These are phyloP conservation scores for Antennarius maculatus DNA, from an alignment of 2,797 vertebrate genomes.

Conservation along the genomic window DNA sequence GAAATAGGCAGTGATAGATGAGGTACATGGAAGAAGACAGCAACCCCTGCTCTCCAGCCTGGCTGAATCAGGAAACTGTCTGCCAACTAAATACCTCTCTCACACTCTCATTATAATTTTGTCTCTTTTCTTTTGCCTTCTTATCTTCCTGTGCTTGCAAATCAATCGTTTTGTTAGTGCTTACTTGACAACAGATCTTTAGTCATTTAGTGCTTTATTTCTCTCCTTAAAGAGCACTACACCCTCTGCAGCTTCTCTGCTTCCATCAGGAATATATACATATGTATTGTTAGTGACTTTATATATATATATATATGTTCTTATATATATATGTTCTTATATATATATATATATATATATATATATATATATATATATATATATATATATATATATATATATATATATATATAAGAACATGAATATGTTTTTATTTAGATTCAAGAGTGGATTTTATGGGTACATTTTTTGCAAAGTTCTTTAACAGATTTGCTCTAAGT, in stretches of 20 bases:
- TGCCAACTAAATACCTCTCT: slow-evolving; percentile 76
- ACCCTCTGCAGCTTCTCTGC: slow-evolving; percentile 51
- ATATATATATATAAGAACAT: no score
- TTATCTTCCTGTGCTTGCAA: slow-evolving; percentile 70
- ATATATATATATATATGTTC: no score
- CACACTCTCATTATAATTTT: slow-evolving; percentile 74
- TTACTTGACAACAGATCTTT: slow-evolving; percentile 81
- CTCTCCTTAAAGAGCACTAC: slow-evolving; percentile 77
- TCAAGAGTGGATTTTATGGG: not conserved
- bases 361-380: no score
- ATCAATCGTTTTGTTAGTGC: slow-evolving; percentile 80
- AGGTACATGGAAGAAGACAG: slow-evolving; percentile 81
- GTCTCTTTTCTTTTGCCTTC: slow-evolving; percentile 62
- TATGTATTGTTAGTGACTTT: no score
- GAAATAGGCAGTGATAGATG: slow-evolving; percentile 84
- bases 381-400: no score
- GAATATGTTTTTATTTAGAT: no score
- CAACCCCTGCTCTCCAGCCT: slow-evolving; percentile 78
- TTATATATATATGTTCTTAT: no score
- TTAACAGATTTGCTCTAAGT: no score
- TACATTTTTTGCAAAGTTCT: no score
- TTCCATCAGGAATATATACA: no score
- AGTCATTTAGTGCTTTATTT: slow-evolving; percentile 80
- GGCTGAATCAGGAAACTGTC: slow-evolving; percentile 83
- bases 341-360: no score